Percentiles rank a stretch among this genome's conserved stretches.
Evolutionary conservation across 1,140 invertebrate species (phyloP).

Genomic region (Caligus rogercresseyi): DNA sequence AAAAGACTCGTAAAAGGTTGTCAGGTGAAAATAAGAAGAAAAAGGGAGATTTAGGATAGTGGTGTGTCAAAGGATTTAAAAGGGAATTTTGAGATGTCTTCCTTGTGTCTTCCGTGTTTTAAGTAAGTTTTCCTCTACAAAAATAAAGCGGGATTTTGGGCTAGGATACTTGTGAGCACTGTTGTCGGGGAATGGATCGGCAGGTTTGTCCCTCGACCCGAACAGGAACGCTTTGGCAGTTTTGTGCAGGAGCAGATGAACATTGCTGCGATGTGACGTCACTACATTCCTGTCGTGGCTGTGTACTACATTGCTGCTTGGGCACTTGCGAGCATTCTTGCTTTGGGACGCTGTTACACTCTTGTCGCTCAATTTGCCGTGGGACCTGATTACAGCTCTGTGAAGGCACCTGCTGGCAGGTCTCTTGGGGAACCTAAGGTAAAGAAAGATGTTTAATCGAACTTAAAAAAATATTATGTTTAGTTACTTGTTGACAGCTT

Average conservation of each 20-base stretch:
- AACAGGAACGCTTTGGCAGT: conserved; percentile 12
- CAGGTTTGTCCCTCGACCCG: conserved; percentile 7
- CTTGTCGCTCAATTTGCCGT: not conserved
- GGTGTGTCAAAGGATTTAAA: not conserved
- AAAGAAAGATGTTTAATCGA: conserved; percentile 1
- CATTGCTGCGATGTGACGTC: not conserved
- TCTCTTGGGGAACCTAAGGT: conserved; percentile 6
- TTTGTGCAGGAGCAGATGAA: not conserved
- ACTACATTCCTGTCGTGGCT: not conserved
- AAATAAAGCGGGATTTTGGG: not conserved
- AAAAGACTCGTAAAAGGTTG: too few species aligned
- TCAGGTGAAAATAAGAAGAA: not conserved
- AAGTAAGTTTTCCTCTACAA: not conserved
- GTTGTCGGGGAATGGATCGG: conserved; percentile 8
- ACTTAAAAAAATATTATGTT: not conserved
- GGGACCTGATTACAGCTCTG: not conserved
- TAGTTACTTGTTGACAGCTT: conserved; percentile 7
- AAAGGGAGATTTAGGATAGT: not conserved
- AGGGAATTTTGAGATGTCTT: not conserved
- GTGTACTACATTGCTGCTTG: not conserved
- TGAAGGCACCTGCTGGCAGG: conserved; percentile 1
- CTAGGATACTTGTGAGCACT: not conserved
- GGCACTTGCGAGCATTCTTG: not conserved
- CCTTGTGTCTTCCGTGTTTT: not conserved
- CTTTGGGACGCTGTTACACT: conserved; percentile 1